Base-by-base conservation (phyloP, 1,140 invertebrate genomes). In the Cotesia chilonis region DNA sequence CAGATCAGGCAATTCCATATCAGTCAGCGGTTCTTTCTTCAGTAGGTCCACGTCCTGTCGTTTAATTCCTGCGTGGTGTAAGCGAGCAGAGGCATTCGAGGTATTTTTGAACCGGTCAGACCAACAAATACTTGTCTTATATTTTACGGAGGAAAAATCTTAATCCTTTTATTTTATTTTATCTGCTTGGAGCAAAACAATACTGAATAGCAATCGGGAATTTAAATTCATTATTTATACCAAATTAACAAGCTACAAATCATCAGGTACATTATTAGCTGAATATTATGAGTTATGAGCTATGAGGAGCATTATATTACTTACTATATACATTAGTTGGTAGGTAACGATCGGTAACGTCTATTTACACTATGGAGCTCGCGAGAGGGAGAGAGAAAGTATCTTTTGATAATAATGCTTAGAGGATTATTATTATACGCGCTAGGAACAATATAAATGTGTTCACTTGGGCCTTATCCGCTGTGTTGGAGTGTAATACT, bases 31-130 rank as follows among this genome's bases (percentile, higher is more conserved):
- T 71, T 68, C 61, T 51, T 52, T 68, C 35, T 70, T 75, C 55
- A 17, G 63, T n/a, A 47, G 17, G 9, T 5, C 37, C 38, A 38
- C 60, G 37, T 55, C 55, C n/a, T 70, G 4, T 65, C 59, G 59
- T 28, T 41, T 20, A 17, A 35, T 70, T 14, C 68, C 70, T 60
- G 70, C 66, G 71, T 69, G 61, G 59, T 78, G 77, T 75, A 76
- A 76, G 78, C 75, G 75, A 78, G 77, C 75, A 79, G 4, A 80
- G 73, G 77, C 75, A 81, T 82, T 79, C 75, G 79, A 84, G 84
- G 82, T 85, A 87, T 87, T 87, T 86, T 87, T 87, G 84, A 85
- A 86, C 84, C 84, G 84, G 84, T 86, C 85, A 28, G 28, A 28
- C 84, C 84, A 80, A 82, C 80, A 78, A 79, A 81, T 14, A 55